Base-by-base conservation (phyloP, 2,113 vertebrate species). In the Ceyx melanurus region DNA sequence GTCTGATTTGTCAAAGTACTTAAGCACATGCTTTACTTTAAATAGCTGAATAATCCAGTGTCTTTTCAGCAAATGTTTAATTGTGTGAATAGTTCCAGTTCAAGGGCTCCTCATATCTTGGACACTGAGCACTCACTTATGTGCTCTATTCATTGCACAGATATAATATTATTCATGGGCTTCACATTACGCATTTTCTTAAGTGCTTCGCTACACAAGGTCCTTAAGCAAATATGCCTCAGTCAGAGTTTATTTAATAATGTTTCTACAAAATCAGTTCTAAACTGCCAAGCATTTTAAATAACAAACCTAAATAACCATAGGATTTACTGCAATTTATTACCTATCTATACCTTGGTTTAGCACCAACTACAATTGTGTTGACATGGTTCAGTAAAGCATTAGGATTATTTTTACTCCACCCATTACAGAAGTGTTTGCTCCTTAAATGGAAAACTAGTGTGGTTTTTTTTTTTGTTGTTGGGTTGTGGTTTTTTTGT, bases 11-110 rank as follows among this genome's bases (percentile, higher is more conserved):
- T 89, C 79, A 60, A 77, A 94, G 89, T 82, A 57, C 76, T 92
- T 75, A 53, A 78, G 64, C 57, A 72, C 23, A 77, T 13, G 65
- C 79, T 88, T 95, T 82, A 62, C 89, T 93, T 91, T 67, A 94
- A 96, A 94, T 85, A 94, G 91, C 72, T 83, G 86, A 95, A 95
- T 90, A 96, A 94, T 71, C 53, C 88, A 75, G 31, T 60, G 76
- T 86, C 88, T 91, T 93, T 91, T 83, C 74, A 78, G 65, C 70
- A 94, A 93, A 93, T 90, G 76, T 90, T 94, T 91, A 85, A 82
- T 89, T 93, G 88, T 86, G 82, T 91, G 88, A 95, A 65, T 25
- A 92, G 86, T 83, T 94, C 76, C 86, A 92, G 88, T 88, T 84
- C 89, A 83, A 92, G 89, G 51, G 56, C 56, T 92, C 40, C 92